Percentiles rank a stretch among this genome's conserved stretches.
These are phyloP conservation scores for Atta cephalotes DNA, from an alignment of 1,140 invertebrate genomes.

Conservation along the genomic window DNA sequence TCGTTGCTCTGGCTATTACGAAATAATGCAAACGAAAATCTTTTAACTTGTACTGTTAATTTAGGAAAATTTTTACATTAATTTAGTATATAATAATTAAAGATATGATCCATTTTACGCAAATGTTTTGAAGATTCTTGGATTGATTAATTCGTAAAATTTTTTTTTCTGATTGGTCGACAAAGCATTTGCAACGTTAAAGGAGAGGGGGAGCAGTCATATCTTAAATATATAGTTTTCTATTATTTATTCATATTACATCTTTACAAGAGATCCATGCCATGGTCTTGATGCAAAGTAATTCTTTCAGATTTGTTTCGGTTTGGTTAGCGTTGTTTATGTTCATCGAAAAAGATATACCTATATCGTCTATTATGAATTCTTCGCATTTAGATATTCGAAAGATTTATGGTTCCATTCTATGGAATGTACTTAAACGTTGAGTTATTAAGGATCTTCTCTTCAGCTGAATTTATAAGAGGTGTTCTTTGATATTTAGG, in stretches of 20 bases:
- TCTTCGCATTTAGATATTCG: conserved; percentile 28
- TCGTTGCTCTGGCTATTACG: conserved; percentile 15
- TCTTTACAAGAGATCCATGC: neutral
- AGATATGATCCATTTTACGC: neutral
- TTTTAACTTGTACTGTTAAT: neutral
- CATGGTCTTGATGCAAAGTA: neutral
- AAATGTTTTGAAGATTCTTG: no score
- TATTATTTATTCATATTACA: neutral
- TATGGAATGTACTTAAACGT: conserved; percentile 51
- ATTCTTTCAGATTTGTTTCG: conserved; percentile 28
- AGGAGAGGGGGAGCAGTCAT: no score
- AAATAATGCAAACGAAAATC: neutral
- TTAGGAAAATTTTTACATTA: neutral
- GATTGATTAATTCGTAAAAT: no score
- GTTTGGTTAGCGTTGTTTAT: conserved; percentile 9
- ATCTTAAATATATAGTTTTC: neutral
- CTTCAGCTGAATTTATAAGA: conserved; percentile 65
- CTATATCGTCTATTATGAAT: conserved; percentile 7
- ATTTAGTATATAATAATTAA: neutral
- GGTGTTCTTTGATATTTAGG: conserved; percentile 52
- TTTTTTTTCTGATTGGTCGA: no score
- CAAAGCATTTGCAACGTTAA: no score
- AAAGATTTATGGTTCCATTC: conserved; percentile 63
- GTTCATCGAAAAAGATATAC: neutral
- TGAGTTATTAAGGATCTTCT: conserved; percentile 39